Evolutionary conservation across 2,113 vertebrate genomes (phyloP), one percentile per base, ranked within the genome.

Genomic region (Anarrhichthys ocellatus): DNA sequence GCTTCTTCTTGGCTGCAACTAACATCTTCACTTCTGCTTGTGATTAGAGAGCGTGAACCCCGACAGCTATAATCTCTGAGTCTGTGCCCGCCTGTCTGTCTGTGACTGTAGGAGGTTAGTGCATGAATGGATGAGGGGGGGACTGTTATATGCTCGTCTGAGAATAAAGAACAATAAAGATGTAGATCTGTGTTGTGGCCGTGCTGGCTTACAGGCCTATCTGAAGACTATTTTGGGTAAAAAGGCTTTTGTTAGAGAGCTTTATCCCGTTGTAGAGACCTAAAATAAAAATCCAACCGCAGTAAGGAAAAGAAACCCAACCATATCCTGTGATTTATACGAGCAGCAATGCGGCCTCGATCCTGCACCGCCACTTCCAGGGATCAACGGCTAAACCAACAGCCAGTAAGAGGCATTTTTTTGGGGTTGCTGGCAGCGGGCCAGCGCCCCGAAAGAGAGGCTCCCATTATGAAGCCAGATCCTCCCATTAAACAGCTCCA

Each of bases 311-410:
- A 10, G 1, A n/a, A 52, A 20, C 48, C 74, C 61, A 63, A 71
- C 80, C 78, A 85, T 80, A 86, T 91, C 73, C 87, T 89, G 44
- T 85, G 82, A 88, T 86, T 89, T 88, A 90, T 75, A 83, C 3
- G 42, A 87, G 73, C 85, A 48, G 46, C 46, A 74, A 69, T 54
- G 83, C 38, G 38, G 81, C 72, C 20, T 4, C 54, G 59, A 85
- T 89, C 80, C 81, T 78, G 79, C 77, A 65, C 75, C 27, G 76
- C 84, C 91, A 87, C 90, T 91, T 93, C 82, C 90, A 90, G 91
- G 87, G 91, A 94, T 93, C 92, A 90, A 78, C 87, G 83, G 91
- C 89, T 92, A 92, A 93, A 92, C 92, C 88, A 93, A 91, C 92
- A 93, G 80, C 80, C 88, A 85, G 84, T 81, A 29, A 89, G 83